Percentiles rank a stretch among this genome's conserved stretches.
These are phyloP conservation scores for Holcopasites calliopsidis DNA, from an alignment of 1,140 invertebrate genomes.

Conservation along the genomic window DNA sequence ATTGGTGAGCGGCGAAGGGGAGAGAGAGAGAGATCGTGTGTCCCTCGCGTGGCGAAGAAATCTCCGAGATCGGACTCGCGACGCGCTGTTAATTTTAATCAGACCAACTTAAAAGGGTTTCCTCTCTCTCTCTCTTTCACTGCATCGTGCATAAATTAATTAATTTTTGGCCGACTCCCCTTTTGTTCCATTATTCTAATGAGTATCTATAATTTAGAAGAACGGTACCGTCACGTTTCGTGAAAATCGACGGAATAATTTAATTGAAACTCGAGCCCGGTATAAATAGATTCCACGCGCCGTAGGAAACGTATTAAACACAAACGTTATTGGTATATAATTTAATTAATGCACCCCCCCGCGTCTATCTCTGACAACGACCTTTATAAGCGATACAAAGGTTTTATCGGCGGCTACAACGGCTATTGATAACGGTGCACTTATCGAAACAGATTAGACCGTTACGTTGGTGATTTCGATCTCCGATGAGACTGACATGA, in stretches of 20 bases:
- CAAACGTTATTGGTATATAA: too few relatives aligned
- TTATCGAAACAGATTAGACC: constrained; percentile 22
- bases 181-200: neutral
- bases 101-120: neutral
- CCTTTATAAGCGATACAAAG: constrained; percentile 7
- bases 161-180: constrained; percentile 12
- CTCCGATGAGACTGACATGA: constrained; percentile 7
- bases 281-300: neutral
- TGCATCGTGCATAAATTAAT: constrained; percentile 38
- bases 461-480: constrained; percentile 10
- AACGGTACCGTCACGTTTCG: neutral
- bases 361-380: neutral
- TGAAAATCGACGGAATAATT: constrained; percentile 41
- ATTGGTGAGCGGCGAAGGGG: neutral
- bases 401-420: neutral
- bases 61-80: neutral
- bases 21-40: neutral
- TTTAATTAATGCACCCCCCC: constrained; percentile 4
- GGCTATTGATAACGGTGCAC: neutral
- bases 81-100: constrained; percentile 45
- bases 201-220: neutral
- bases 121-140: neutral
- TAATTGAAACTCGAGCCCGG: neutral
- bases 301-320: neutral
- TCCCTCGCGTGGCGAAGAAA: neutral